Conservation (phyloP, 2,113 vertebrate genomes). For the Elephas maximus region DNA sequence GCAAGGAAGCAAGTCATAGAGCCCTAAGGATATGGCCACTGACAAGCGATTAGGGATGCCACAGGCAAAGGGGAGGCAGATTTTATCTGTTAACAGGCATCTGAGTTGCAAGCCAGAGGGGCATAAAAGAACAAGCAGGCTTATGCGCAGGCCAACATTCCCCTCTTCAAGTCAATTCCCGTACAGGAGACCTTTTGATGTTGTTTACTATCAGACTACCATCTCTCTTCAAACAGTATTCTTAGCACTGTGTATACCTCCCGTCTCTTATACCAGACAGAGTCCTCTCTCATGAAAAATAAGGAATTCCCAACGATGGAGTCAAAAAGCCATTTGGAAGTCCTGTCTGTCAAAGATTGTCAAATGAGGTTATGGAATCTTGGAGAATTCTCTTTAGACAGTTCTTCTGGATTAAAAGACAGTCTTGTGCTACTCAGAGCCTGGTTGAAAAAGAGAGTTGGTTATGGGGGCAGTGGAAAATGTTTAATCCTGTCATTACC, state of each 20-base stretch:
- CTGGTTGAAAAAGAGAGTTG: slow-evolving; percentile 6
- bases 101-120: slow-evolving; percentile 14
- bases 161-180: background rate
- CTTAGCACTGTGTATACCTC: background rate
- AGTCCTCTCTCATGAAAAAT: slow-evolving; percentile 20
- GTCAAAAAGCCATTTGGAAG: slow-evolving; percentile 54
- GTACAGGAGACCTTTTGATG: slow-evolving; percentile 47
- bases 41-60: background rate
- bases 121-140: slow-evolving; percentile 11
- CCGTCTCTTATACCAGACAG: background rate
- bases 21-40: background rate
- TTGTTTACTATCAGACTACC: slow-evolving; percentile 30
- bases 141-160: background rate
- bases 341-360: slow-evolving; percentile 44
- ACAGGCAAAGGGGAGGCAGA: background rate
- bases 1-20: background rate
- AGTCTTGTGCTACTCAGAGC: background rate
- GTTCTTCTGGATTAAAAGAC: background rate
- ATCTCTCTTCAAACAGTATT: slow-evolving; percentile 61
- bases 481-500: background rate
- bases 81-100: slow-evolving; percentile 61
- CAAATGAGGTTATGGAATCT: slow-evolving; percentile 21
- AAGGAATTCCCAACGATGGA: slow-evolving; percentile 19
- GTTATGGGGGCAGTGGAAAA: background rate
- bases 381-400: background rate